Conservation (phyloP, 2,888 invertebrate species). For the Epirrita christyi region DNA sequence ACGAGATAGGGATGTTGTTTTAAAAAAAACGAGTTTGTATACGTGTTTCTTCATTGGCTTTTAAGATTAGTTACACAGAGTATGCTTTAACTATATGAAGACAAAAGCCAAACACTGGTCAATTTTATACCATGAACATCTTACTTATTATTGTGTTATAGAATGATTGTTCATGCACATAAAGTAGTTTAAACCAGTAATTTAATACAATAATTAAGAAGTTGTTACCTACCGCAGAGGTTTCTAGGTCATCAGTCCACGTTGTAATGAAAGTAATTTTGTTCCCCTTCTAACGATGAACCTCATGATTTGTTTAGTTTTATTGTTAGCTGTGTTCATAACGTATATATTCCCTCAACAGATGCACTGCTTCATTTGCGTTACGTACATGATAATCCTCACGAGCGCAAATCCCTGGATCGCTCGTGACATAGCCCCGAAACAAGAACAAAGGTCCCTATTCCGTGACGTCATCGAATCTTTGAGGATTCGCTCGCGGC, state of each 20-base stretch:
- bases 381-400: slow-evolving; percentile 71
- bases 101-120: no score
- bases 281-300: neutral
- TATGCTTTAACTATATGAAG: no score
- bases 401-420: slow-evolving; percentile 62
- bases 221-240: slow-evolving; percentile 7
- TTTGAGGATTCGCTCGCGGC: slow-evolving; percentile 64
- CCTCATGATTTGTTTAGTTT: neutral
- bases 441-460: slow-evolving; percentile 65
- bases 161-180: slow-evolving; percentile 8
- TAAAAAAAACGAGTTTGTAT: no score
- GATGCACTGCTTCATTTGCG: slow-evolving; percentile 80
- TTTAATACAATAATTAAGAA: slow-evolving; percentile 7
- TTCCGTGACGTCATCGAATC: slow-evolving; percentile 77
- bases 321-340: neutral
- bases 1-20: no score
- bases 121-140: neutral
- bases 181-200: slow-evolving; percentile 8
- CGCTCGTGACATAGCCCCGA: slow-evolving; percentile 48
- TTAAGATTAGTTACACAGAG: no score
- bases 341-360: slow-evolving; percentile 47
- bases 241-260: slow-evolving; percentile 17
- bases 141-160: neutral
- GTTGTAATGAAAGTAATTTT: slow-evolving; percentile 2
- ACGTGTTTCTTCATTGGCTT: no score